Base-by-base conservation (phyloP, 2,113 vertebrate species). In the Tiliqua scincoides region DNA sequence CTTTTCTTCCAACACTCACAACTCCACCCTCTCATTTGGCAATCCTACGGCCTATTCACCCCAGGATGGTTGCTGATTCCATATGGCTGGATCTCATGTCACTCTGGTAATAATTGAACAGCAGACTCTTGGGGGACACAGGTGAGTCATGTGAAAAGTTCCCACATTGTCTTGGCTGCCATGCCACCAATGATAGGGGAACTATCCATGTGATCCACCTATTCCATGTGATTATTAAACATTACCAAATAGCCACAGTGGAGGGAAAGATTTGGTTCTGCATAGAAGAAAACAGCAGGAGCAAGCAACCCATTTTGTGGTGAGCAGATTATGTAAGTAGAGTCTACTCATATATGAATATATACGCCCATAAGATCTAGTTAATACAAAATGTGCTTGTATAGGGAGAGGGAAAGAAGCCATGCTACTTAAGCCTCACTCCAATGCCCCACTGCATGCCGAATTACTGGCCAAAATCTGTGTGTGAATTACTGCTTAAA, bases 401-500 rank as follows among this genome's bases (percentile, higher is more conserved):
- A 8, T 48, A 48, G 62, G 62, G 67, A 12, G 3, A 48, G 62
- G 62, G 67, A 12, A 9, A 18, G 32, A 8, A 71, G 35, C 21
- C 14, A 18, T 3, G 68, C 68, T 35, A 17, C 68, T 32, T 17
- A 32, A 35, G 32, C 6, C 68, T 71, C 20, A 32, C 32, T 70
- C 32, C 32, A 35, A 32, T 17, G 32, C 67, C 67, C 35, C n/a
- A 48, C 68, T 71, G 68, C 68, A 2, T 71, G 32, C 35, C 32
- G 67, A 35, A 70, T 32, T 15, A 2, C n/a, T 35, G 35, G 32
- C n/a, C 10, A n/a, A 32, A n/a, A n/a, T 15, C 32, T 35, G 14
- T 35, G 65, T n/a, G n/a, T 89, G 85, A 43, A 82, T 81, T 0
- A 81, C 91, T 37, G 88, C 83, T 87, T 86, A n/a, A 87, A 89